Evolutionary conservation across 2,888 invertebrate species (phyloP).

Genomic region (Baronia brevicornis): DNA sequence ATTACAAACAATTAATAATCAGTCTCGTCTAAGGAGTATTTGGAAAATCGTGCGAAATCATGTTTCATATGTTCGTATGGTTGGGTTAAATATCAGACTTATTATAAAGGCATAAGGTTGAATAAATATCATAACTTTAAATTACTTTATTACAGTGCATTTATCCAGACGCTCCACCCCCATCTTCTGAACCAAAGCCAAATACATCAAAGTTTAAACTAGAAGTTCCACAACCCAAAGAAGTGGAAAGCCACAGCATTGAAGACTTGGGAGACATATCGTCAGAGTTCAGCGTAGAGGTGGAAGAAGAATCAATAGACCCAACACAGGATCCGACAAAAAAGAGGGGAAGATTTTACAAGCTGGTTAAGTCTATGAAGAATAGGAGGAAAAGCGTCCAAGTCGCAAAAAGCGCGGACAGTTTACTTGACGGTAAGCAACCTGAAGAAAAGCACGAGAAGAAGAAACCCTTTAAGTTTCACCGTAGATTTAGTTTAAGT

Average conservation of each 20-base stretch:
- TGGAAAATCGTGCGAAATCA: too few relatives aligned
- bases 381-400: slow-evolving; percentile 68
- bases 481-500: slow-evolving; percentile 63
- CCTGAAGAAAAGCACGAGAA: slow-evolving; percentile 53
- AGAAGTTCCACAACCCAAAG: slow-evolving; percentile 45
- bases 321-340: slow-evolving; percentile 46
- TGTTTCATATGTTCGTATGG: too few relatives aligned
- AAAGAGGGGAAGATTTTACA: slow-evolving; percentile 65
- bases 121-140: too few relatives aligned
- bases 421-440: slow-evolving; percentile 46
- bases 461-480: slow-evolving; percentile 64
- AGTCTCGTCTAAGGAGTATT: too few relatives aligned
- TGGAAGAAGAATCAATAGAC: slow-evolving; percentile 54
- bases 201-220: slow-evolving; percentile 55
- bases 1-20: too few relatives aligned
- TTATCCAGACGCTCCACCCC: slow-evolving; percentile 57
- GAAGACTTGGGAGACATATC: slow-evolving; percentile 69
- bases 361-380: slow-evolving; percentile 66
- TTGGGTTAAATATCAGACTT: too few relatives aligned
- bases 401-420: slow-evolving; percentile 65
- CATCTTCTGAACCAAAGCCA: slow-evolving; percentile 49
- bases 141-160: slow-evolving; percentile 45
- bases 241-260: slow-evolving; percentile 57
- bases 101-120: too few relatives aligned
- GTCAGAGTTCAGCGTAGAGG: slow-evolving; percentile 68